Percentiles rank a stretch among this genome's conserved stretches.
phyloP scores from a whole-genome alignment of 2,888 invertebrate genomes.

The Cheiracanthium punctorium region DNA sequence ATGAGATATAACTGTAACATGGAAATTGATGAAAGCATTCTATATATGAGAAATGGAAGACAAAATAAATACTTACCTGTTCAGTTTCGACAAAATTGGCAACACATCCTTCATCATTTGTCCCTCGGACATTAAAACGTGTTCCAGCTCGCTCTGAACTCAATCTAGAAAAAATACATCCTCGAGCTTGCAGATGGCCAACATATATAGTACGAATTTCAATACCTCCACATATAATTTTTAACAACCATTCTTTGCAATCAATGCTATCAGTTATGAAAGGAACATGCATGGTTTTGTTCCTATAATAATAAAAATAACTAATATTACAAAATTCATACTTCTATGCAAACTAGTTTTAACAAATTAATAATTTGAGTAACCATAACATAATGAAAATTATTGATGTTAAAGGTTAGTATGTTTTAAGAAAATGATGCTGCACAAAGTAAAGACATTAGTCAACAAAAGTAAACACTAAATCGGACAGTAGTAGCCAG shows the following conservation, averaged over 20 bases:
- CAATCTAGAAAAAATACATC: conserved; percentile 95
- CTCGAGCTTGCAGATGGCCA: conserved; percentile 93
- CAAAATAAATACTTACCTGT: conserved; percentile 84
- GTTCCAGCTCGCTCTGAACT: conserved; percentile 99
- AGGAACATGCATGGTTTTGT: conserved; percentile 95
- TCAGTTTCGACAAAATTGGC: conserved; percentile 99
- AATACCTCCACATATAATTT: conserved; percentile 97
- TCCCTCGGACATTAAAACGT: conserved; percentile 97
- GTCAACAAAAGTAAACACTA: no score
- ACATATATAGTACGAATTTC: conserved; percentile 99
- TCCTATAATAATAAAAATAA: conserved; percentile 80
- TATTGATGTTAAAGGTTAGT: no score
- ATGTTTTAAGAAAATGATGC: no score
- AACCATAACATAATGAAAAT: no score
- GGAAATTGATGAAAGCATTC: no score
- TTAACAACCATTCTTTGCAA: conserved; percentile 92
- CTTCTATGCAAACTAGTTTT: no score
- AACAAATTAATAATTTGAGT: no score
- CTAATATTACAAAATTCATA: no score
- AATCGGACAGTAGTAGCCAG: no score
- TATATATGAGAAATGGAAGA: no score
- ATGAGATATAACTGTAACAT: no score
- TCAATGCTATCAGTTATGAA: conserved; percentile 93
- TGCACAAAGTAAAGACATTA: no score
- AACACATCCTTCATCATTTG: conserved; percentile 98